Conservation (phyloP, 2,888 invertebrate species). For the Cataglyphis altisquamis region DNA sequence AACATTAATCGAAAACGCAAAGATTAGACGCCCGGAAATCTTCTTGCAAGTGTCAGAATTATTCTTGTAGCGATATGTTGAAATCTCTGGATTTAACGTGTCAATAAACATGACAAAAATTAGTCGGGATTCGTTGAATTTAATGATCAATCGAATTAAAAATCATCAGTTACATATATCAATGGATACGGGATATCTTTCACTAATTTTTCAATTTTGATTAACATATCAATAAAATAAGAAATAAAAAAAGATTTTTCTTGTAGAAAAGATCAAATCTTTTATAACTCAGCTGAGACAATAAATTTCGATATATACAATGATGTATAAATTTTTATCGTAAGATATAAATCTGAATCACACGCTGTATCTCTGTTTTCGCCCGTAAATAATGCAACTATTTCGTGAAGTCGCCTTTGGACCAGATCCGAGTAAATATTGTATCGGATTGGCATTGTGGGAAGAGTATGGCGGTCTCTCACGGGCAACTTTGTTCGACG, state of each 20-base stretch:
- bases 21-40: constrained; percentile 52
- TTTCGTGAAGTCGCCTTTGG: constrained; percentile 46
- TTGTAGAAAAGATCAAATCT: neutral
- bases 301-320: neutral
- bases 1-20: constrained; percentile 56
- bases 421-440: constrained; percentile 51
- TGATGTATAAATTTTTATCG: constrained; percentile 19
- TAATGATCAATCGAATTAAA: neutral
- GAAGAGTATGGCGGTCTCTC: constrained; percentile 56
- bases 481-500: constrained; percentile 57
- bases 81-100: constrained; percentile 39
- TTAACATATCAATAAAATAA: neutral
- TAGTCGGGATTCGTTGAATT: constrained; percentile 26
- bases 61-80: neutral
- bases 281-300: neutral
- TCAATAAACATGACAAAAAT: constrained; percentile 27
- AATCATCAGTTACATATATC: neutral
- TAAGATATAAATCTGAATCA: constrained; percentile 31
- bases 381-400: constrained; percentile 48
- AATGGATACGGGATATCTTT: neutral
- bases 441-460: constrained; percentile 49
- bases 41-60: constrained; percentile 29
- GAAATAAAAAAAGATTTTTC: neutral
- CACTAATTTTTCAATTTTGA: neutral
- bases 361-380: constrained; percentile 2